Evolutionary conservation across 2,888 invertebrate species (phyloP).

Genomic region (Argyresthia albistria): DNA sequence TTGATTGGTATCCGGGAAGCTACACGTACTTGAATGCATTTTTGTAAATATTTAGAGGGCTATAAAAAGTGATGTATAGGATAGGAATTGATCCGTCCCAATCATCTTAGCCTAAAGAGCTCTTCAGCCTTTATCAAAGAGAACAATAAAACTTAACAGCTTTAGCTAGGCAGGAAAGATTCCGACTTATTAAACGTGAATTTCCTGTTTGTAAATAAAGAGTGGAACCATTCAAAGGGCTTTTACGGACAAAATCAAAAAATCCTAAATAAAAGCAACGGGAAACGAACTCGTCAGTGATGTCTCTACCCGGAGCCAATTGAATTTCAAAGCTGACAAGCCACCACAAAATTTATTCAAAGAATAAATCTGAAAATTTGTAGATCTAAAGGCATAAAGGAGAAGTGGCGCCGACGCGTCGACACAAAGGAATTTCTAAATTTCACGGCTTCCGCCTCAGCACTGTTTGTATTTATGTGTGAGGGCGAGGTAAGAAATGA

Average conservation of each 20-base stretch:
- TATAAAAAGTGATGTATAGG: too few species aligned
- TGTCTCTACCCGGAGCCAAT: conserved; percentile 66
- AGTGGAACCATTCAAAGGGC: conserved; percentile 27
- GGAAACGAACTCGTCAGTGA: conserved; percentile 57
- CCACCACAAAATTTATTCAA: conserved; percentile 71
- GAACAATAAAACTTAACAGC: neutral
- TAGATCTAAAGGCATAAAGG: conserved; percentile 66
- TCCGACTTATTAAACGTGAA: conserved; percentile 7
- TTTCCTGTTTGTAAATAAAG: conserved; percentile 13
- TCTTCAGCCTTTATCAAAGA: conserved; percentile 1
- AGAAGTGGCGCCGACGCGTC: conserved; percentile 62
- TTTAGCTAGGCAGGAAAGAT: neutral
- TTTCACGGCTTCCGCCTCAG: conserved; percentile 67
- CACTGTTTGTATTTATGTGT: conserved; percentile 65
- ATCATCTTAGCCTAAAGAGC: neutral
- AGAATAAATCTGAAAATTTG: conserved; percentile 73
- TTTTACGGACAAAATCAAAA: conserved; percentile 33
- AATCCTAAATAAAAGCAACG: conserved; percentile 39
- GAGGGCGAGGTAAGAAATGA: conserved; percentile 58
- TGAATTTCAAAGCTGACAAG: conserved; percentile 70
- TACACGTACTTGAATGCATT: too few species aligned
- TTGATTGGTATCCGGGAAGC: too few species aligned
- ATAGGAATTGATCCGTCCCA: too few species aligned
- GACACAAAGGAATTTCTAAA: conserved; percentile 71
- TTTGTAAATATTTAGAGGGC: too few species aligned